Evolutionary conservation across 2,888 invertebrate genomes (phyloP), one percentile per base, ranked within the genome.

Genomic region (Eurytoma californica): DNA sequence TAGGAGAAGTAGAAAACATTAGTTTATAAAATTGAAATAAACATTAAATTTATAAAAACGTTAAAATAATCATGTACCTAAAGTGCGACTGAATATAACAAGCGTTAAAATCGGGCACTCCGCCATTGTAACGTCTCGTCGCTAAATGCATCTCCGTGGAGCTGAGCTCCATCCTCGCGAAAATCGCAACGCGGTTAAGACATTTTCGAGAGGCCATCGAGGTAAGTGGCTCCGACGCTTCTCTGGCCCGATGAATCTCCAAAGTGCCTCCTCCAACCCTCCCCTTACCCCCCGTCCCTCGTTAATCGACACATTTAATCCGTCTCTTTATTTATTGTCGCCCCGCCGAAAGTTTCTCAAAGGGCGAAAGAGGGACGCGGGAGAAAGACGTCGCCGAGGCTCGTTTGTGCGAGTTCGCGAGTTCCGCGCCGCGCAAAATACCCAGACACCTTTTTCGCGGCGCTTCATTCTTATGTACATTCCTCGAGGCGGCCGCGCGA

Each of bases 311-410:
- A 66, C 66, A 74, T n/a, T 70, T 75, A 75, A 79, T 79, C 74
- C 70, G 47, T 39, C 66, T 66, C 60, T 79, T 39, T 70, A 75
- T 79, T 79, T 79, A 75, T 79, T 53, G 60, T 66, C 55, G 55
- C 53, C 58, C 20, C 12, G 14, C 18, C 53, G 39, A 39, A n/a
- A 57, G 16, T 20, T 79, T 74, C 70, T 73, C 57, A 66, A 82
- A 16, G 58, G 18, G 79, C 83, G 85, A 84, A 85, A 87, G 20
- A 24, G 24, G n/a, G 24, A 18, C 24, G 28, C 30, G 30, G 9
- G 55, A 18, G 55, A 30, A 9, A 13, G 58, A 58, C 18, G n/a
- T 14, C 47, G 55, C 18, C 47, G 51, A 18, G 39, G 39, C 53
- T 53, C 53, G 14, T 53, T 53, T 53, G 53, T 24, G 24, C 24